Evolutionary conservation across 1,140 invertebrate genomes (phyloP).

Genomic region (Hypsibius dujardini): DNA sequence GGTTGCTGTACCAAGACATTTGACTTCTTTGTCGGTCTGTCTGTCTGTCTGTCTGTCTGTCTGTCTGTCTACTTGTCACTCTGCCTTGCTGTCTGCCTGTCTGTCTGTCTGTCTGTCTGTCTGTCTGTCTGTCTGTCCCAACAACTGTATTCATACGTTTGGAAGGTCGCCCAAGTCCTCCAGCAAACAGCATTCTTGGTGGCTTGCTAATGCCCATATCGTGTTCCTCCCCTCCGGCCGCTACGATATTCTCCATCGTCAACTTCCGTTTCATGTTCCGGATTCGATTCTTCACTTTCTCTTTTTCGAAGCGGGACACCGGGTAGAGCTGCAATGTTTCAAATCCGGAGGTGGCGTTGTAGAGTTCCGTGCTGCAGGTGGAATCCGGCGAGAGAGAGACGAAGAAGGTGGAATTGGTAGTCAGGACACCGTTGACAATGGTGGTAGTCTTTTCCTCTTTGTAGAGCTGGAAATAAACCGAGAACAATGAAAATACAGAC

Average conservation of each 20-base stretch:
- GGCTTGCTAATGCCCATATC: neutral
- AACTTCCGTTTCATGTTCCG: neutral
- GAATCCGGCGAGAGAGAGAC: conserved; percentile 12
- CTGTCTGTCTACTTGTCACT: no score
- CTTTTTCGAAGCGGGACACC: neutral
- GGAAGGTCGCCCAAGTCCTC: neutral
- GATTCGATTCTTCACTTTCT: neutral
- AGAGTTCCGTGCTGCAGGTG: neutral
- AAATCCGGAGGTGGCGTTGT: neutral
- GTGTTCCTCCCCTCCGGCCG: neutral
- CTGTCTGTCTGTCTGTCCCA: no score
- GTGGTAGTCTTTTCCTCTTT: conserved; percentile 10
- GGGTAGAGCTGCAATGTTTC: neutral
- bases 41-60: no score
- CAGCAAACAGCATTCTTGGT: neutral
- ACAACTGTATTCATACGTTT: neutral
- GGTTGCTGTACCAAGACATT: no score
- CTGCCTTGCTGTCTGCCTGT: no score
- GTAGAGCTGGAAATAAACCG: neutral
- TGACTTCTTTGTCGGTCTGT: no score
- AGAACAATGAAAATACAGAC: neutral
- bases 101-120: no score
- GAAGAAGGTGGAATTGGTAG: neutral
- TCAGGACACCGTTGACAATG: neutral
- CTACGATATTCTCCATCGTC: neutral